These are phyloP conservation scores for Hybos culiciformis DNA, from an alignment of 2,888 invertebrate species.

Conservation along the genomic window DNA sequence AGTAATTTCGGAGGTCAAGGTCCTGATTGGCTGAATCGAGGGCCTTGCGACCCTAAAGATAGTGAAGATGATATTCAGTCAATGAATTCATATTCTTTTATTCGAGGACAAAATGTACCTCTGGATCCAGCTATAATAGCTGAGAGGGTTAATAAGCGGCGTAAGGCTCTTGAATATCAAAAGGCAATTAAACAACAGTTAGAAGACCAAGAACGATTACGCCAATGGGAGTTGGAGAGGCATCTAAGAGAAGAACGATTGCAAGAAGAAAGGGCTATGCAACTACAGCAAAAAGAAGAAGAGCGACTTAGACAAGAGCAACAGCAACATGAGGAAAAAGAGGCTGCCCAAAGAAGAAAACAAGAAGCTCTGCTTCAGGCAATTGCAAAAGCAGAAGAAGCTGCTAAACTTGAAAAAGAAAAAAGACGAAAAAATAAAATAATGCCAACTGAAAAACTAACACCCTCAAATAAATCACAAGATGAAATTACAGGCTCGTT, in stretches of 20 bases:
- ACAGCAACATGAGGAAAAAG: slow-evolving; percentile 48
- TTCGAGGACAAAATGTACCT: slow-evolving; percentile 76
- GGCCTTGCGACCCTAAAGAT: slow-evolving; percentile 38
- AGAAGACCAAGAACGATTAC: slow-evolving; percentile 62
- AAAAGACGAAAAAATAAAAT: slow-evolving; percentile 32
- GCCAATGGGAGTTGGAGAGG: slow-evolving; percentile 62
- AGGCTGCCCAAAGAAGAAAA: slow-evolving; percentile 56
- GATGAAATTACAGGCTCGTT: not conserved
- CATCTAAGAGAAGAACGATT: slow-evolving; percentile 62
- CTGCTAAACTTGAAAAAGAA: slow-evolving; percentile 54
- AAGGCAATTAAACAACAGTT: slow-evolving; percentile 72
- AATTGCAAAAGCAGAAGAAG: slow-evolving; percentile 61
- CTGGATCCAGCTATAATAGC: slow-evolving; percentile 65
- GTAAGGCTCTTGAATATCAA: slow-evolving; percentile 75
- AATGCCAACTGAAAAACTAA: slow-evolving; percentile 14
- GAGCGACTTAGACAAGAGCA: slow-evolving; percentile 60
- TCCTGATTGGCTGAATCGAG: slow-evolving; percentile 42
- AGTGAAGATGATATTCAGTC: slow-evolving; percentile 34
- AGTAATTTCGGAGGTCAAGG: slow-evolving; percentile 18
- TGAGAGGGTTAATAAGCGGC: slow-evolving; percentile 67
- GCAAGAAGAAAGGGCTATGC: slow-evolving; percentile 63
- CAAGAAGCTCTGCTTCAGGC: slow-evolving; percentile 64
- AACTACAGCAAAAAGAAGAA: slow-evolving; percentile 57
- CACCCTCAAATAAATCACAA: slow-evolving; percentile 7
- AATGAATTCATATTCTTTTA: slow-evolving; percentile 43